Evolutionary conservation across 2,113 vertebrate genomes (phyloP).

Genomic region (Leptosomus discolor): DNA sequence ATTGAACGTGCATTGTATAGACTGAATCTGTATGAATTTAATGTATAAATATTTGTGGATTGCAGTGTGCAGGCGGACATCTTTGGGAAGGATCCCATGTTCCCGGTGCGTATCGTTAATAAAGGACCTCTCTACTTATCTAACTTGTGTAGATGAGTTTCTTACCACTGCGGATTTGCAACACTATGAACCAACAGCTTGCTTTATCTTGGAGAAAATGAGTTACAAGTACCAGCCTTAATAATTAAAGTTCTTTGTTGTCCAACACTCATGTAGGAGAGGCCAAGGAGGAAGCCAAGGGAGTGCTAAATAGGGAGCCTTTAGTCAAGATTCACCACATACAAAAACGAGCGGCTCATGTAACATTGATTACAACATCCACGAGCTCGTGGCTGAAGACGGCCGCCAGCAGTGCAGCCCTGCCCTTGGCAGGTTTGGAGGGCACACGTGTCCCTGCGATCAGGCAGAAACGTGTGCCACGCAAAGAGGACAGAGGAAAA

Average conservation of each 20-base stretch:
- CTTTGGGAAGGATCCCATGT: no score
- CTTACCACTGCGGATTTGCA: no score
- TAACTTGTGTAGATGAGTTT: no score
- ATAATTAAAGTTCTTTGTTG: not conserved
- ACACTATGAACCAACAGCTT: not conserved
- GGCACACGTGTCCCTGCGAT: not conserved
- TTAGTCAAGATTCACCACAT: not conserved
- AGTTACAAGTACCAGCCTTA: not conserved
- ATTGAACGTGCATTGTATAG: no score
- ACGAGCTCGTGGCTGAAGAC: not conserved
- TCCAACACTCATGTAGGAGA: not conserved
- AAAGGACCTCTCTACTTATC: no score
- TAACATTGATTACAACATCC: not conserved
- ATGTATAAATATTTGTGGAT: no score
- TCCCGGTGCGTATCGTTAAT: no score
- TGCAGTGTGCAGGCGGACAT: no score
- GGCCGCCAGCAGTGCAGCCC: not conserved
- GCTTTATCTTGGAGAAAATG: not conserved
- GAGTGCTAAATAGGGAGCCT: not conserved
- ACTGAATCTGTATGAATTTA: no score
- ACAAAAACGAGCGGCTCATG: fast-evolving
- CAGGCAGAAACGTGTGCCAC: fast-evolving
- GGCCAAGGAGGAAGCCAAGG: not conserved
- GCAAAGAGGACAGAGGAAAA: not conserved
- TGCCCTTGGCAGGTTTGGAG: not conserved